These are phyloP conservation scores for Poliocrania exsul DNA, from an alignment of 2,797 vertebrate species.

Conservation along the genomic window DNA sequence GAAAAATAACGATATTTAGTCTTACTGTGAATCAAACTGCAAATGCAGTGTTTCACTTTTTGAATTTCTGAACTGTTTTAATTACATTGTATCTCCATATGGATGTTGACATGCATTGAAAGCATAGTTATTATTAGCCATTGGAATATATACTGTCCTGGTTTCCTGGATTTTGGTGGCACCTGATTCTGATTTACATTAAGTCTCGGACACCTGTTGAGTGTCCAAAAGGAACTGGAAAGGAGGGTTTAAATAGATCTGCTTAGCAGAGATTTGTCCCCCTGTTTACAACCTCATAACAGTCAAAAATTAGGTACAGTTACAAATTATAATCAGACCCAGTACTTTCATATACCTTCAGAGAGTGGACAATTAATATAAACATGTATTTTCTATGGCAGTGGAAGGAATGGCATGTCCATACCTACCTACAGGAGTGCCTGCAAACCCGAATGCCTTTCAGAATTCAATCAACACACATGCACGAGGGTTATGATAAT, in stretches of 20 bases:
- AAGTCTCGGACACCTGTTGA: background rate
- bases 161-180: background rate
- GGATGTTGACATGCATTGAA: background rate
- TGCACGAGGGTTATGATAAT: background rate
- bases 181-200: background rate
- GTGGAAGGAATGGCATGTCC: background rate
- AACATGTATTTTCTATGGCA: background rate
- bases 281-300: background rate
- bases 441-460: background rate
- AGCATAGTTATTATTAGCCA: background rate
- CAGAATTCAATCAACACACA: background rate
- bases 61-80: slow-evolving; percentile 1
- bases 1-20: background rate
- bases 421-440: background rate
- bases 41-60: background rate
- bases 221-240: background rate
- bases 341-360: background rate
- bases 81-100: background rate
- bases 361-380: background rate
- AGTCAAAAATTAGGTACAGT: background rate
- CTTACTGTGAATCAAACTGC: background rate
- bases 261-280: background rate
- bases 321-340: background rate
- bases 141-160: background rate
- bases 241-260: background rate